Conservation (phyloP, 2,113 vertebrate genomes). For the Zeus faber region DNA sequence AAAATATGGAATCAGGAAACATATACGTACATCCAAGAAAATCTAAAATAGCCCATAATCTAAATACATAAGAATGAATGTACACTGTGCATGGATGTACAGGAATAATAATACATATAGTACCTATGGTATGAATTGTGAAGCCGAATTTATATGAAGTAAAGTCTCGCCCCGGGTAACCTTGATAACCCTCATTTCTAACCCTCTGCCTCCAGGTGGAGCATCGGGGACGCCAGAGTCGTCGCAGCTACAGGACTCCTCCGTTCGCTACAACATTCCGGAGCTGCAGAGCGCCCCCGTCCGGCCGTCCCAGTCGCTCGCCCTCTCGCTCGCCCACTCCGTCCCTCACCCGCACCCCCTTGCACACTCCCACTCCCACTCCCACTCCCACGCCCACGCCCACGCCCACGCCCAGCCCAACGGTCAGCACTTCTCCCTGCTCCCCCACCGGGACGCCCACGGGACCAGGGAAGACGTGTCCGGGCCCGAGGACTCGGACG, state of each 20-base stretch:
- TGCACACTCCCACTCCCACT: constrained; percentile 73
- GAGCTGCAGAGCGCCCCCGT: constrained; percentile 84
- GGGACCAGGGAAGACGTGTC: constrained; percentile 67
- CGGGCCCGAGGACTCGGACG: constrained; percentile 77
- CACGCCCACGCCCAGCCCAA: constrained; percentile 78
- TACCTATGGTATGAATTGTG: too few species aligned
- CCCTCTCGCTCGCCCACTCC: constrained; percentile 64
- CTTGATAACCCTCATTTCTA: too few species aligned
- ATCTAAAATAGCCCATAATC: too few species aligned
- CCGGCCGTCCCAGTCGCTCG: constrained; percentile 44
- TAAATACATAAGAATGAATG: too few species aligned
- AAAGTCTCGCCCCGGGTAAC: too few species aligned
- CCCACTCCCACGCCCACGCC: constrained; percentile 36
- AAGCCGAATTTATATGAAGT: too few species aligned
- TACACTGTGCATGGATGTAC: too few species aligned
- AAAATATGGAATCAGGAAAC: too few species aligned
- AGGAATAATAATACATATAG: too few species aligned
- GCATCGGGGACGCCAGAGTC: constrained; percentile 77
- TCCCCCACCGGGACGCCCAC: constrained; percentile 62
- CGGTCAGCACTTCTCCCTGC: constrained; percentile 78
- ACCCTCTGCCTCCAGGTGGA: constrained; percentile 62
- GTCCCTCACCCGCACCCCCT: constrained; percentile 51
- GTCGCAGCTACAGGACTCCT: constrained; percentile 86
- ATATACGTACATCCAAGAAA: too few species aligned
- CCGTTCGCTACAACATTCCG: constrained; percentile 97